These are phyloP conservation scores for Heterocephalus glaber DNA, from an alignment of 2,113 vertebrate species.

Conservation along the genomic window DNA sequence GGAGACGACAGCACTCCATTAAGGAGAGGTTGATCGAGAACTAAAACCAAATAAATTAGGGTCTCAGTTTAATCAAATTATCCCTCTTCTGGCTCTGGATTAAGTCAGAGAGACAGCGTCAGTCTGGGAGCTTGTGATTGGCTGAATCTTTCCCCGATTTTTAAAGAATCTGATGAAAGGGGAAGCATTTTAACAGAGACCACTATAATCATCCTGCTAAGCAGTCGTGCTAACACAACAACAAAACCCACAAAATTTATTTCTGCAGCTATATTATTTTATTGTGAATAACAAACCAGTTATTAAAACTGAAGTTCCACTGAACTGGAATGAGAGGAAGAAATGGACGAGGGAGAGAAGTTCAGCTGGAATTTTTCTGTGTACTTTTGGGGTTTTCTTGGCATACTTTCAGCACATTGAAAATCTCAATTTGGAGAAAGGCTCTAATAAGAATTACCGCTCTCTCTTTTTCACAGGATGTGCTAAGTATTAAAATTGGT, in stretches of 20 bases:
- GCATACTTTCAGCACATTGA: slow-evolving; percentile 5
- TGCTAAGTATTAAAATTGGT: not conserved
- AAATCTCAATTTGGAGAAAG: slow-evolving; percentile 45
- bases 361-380: not conserved
- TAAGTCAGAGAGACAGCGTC: slow-evolving; percentile 86
- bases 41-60: slow-evolving; percentile 95
- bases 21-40: slow-evolving; percentile 91
- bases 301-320: slow-evolving; percentile 49
- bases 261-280: slow-evolving; percentile 71
- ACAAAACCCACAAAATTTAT: slow-evolving; percentile 70
- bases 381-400: slow-evolving; percentile 27
- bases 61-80: slow-evolving; percentile 93
- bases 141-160: slow-evolving; percentile 77
- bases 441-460: not conserved
- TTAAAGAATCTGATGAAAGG: slow-evolving; percentile 84
- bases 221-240: slow-evolving; percentile 61
- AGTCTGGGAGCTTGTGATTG: slow-evolving; percentile 85
- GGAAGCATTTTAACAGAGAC: slow-evolving; percentile 83
- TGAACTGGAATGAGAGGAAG: not conserved
- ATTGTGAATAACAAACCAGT: slow-evolving; percentile 55
- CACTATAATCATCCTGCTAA: slow-evolving; percentile 81
- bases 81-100: slow-evolving; percentile 88
- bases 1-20: slow-evolving; percentile 90
- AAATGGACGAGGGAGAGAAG: slow-evolving; percentile 20
- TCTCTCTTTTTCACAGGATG: not conserved